Base-by-base conservation (phyloP, 2,113 vertebrate genomes). In the Phaethon lepturus region DNA sequence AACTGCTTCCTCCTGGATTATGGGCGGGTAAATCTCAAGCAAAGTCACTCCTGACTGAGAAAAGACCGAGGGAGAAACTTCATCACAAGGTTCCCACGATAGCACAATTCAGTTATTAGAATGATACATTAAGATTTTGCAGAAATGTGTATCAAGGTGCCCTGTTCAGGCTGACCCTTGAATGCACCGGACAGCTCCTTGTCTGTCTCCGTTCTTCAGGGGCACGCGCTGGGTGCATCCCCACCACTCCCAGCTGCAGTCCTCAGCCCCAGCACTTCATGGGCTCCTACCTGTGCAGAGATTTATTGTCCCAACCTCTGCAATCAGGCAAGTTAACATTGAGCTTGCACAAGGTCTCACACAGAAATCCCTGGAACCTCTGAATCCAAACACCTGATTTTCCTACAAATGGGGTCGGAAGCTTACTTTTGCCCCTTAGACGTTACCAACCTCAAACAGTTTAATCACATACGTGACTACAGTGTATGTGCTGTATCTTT, bases 201-300 rank as follows among this genome's bases (percentile, higher is more conserved):
- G 59, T 2, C 15, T 75, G 24, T n/a, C 28, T 35, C 47, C 0
- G 1, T 29, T 80, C 52, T 58, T 42, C 55, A 29, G 25, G 13
- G 11, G 1, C 5, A 17, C 12, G 13, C 20, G 38, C 49, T 42
- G 45, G 47, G 25, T 42, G 29, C 13, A 33, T 26, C 17, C 31
- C 33, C 35, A 45, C 31, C 4, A 1, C 17, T 5, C 15, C 4
- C 2, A 0, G 16, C 45, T 23, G 10, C 35, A 56, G 10, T 45
- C 17, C 45, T 45, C 86, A 72, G 81, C 11, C 47, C 15, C 20
- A 13, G 17, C 1, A 0, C 11, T 28, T 45, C 49, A 9, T 1
- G 4, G 62, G 22, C 25, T 68, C 40, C n/a, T n/a, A 22, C 29
- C 42, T 62, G 14, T 1, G 0, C 40, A 79, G 59, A 56, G 47